These are phyloP conservation scores for Capreolus pygargus DNA, from an alignment of 2,113 vertebrate genomes.

Conservation along the genomic window DNA sequence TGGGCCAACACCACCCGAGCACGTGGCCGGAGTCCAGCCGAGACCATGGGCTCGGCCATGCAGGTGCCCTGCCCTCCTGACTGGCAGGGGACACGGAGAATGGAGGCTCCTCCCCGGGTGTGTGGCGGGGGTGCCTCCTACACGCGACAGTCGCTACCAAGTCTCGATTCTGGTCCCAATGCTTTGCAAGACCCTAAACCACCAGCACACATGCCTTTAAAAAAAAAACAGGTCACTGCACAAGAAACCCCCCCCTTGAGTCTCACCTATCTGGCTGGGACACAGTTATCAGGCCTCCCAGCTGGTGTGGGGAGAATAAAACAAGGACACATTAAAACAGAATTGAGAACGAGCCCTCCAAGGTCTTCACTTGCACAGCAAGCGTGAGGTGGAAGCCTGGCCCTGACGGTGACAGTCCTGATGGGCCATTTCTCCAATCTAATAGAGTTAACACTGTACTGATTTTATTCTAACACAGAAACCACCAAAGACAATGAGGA, in stretches of 20 bases:
- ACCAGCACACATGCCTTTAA: background rate
- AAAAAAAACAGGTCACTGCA: rapidly evolving
- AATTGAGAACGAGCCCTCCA: background rate
- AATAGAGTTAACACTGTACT: background rate
- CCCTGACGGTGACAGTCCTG: background rate
- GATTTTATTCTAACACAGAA: background rate
- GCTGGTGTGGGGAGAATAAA: background rate
- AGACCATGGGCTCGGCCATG: background rate
- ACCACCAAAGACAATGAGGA: background rate
- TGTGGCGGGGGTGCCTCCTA: background rate
- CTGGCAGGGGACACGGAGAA: background rate
- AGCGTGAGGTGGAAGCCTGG: background rate
- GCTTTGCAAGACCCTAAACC: background rate
- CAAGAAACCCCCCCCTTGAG: rapidly evolving
- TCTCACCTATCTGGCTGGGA: background rate
- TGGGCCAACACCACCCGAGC: background rate
- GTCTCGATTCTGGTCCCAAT: background rate
- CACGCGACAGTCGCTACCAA: rapidly evolving
- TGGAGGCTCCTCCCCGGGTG: background rate
- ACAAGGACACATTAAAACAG: rapidly evolving
- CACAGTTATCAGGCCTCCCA: background rate
- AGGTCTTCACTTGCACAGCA: no score
- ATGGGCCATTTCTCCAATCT: no score
- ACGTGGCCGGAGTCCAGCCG: background rate
- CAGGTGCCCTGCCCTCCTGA: background rate